Base-by-base conservation (phyloP, 2,888 invertebrate species). In the Pachymerium ferrugineum region DNA sequence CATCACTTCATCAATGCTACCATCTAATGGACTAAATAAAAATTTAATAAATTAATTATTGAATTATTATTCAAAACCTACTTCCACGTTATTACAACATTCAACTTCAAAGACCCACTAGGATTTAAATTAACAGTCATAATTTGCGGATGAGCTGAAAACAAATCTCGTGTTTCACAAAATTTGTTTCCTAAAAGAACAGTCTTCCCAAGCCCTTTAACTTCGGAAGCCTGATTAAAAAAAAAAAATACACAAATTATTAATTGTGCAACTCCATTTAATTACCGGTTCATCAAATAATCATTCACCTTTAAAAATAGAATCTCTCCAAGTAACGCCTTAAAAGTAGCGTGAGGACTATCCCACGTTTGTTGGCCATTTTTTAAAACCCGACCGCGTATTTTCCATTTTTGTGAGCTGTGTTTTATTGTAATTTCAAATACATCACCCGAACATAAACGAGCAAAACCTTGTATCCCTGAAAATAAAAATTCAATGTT, bases 381-480 rank as follows among this genome's bases (percentile, higher is more conserved):
- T 75, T 84, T 83, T 73, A 83, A 82, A n/a, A 86, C 82, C 70
- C 83, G 80, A 1, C 86, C 86, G 74, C 84, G 82, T 6, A 84
- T 82, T 78, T 86, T 85, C 86, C 86, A 87, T 79, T 87, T 87
- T 79, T 86, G 86, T 19, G 80, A 78, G 4, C 86, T 87, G 78
- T 86, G 85, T 73, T 84, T 81, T 12, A 87, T 80, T 2, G 82
- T 82, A 29, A 87, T 85, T 78, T 87, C 86, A 81, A 86, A 87
- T 29, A 85, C 84, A 79, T 87, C 87, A 2, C 87, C 87, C 1
- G 85, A 83, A 78, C 85, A 85, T 35, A 87, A 81, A 5, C 87
- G 82, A 4, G 87, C 86, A 80, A 87, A 87, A 12, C 87, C 87
- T 76, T 85, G 85, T 77, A 87, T 85, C 30, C 86, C 86, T 86